Base-by-base conservation (phyloP, 2,888 invertebrate genomes). In the Clitarchus hookeri region DNA sequence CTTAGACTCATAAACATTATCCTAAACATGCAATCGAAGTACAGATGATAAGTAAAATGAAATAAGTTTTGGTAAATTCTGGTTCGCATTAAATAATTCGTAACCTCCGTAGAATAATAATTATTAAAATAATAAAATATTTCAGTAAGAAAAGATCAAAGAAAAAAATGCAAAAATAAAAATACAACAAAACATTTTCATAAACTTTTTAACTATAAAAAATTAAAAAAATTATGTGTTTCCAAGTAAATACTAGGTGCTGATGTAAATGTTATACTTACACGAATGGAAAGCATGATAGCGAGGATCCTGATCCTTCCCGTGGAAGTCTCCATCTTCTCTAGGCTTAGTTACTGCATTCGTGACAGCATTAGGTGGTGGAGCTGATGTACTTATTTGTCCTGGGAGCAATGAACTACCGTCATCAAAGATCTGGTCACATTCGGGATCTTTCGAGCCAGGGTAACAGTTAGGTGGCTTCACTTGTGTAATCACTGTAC, bases 211-310 rank as follows among this genome's bases (percentile, higher is more conserved):
- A 36, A 36, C 36, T 36, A 4, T 82, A 36, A 84, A 48, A 83
- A 83, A 19, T 26, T 11, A 19, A 27, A 23, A 54, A 25, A 26
- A 48, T 27, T 36, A 36, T 83, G 26, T 27, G 44, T 1, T 27
- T 26, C 12, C 13, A n/a, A 36, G 12, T 4, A 36, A 36, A 16
- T 48, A 48, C 16, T 48, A 8, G 6, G 6, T 8, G 2, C 48
- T 13, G 65, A n/a, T 23, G 25, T 19, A 27, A 26, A 25, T 23
- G 13, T 13, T 85, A 78, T 88, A 90, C 91, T 90, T 89, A 91
- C 91, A 90, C 86, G 89, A 89, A 88, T 91, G 90, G 88, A 91
- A 90, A 11, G 90, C 89, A 87, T 90, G 90, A 86, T 90, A 90
- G 85, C 89, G 89, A 48, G 90, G 90, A 87, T 90, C 90, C 82